Evolutionary conservation across 64 coral and sea anemone species (phyloP).

Genomic region (Stichodactyla helianthus): DNA sequence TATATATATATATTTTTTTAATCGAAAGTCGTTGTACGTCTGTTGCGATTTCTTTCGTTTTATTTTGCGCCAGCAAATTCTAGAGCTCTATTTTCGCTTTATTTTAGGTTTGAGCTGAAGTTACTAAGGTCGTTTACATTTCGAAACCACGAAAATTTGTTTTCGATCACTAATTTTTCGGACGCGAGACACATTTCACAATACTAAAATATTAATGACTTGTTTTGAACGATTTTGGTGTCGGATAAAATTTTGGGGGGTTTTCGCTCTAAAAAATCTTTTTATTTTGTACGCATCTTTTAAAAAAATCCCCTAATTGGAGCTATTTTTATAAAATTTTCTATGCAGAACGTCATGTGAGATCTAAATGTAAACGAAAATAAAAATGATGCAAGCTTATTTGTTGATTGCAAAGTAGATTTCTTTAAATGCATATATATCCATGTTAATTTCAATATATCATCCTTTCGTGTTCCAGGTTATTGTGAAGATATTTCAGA

Average conservation of each 20-base stretch:
- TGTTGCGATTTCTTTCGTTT: neutral
- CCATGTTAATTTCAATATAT: neutral
- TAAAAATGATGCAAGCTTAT: neutral
- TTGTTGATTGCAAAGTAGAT: neutral
- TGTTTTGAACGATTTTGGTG: constrained; percentile 4
- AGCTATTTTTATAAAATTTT: neutral
- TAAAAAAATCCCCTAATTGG: neutral
- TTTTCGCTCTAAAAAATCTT: neutral
- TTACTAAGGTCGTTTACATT: neutral
- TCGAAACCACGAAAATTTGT: neutral
- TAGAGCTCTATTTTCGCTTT: neutral
- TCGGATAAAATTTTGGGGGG: neutral
- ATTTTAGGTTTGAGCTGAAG: neutral
- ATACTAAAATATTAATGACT: constrained; percentile 14
- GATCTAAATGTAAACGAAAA: neutral
- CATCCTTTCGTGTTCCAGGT: neutral
- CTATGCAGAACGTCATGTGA: neutral
- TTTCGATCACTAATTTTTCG: neutral
- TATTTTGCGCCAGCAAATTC: neutral
- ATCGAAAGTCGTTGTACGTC: neutral
- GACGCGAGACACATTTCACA: constrained; percentile 4
- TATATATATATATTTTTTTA: neutral
- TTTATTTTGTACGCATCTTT: neutral
- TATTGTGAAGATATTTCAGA: neutral
- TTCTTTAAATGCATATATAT: neutral